These are phyloP conservation scores for Megamerina dolium DNA, from an alignment of 2,888 invertebrate genomes.

Conservation along the genomic window DNA sequence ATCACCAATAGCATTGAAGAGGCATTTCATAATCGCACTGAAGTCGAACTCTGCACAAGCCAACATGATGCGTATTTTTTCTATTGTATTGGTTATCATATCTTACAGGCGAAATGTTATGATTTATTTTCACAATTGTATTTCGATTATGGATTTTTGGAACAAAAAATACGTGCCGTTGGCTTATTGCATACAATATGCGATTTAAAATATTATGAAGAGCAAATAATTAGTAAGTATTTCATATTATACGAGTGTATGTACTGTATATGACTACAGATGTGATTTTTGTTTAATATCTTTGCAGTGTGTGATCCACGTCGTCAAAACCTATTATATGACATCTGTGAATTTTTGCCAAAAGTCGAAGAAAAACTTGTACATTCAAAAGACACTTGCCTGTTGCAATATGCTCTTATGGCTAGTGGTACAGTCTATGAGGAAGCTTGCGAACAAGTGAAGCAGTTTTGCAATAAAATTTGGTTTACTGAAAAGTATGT, in stretches of 20 bases:
- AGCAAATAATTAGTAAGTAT: conserved; percentile 28
- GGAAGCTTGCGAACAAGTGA: conserved; percentile 40
- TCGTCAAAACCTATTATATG: conserved; percentile 26
- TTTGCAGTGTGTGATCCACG: conserved; percentile 25
- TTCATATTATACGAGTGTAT: no score
- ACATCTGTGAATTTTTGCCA: conserved; percentile 38
- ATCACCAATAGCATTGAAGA: no score
- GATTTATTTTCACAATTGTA: conserved; percentile 39
- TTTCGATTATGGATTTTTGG: conserved; percentile 48
- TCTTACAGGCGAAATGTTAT: conserved; percentile 28
- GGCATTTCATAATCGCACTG: conserved; percentile 27
- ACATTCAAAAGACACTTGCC: conserved; percentile 35
- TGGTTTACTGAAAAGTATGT: conserved; percentile 45
- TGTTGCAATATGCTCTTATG: conserved; percentile 44
- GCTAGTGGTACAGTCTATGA: conserved; percentile 30
- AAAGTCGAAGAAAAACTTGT: conserved; percentile 43
- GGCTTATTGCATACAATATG: conserved; percentile 42
- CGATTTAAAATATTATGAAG: conserved; percentile 33
- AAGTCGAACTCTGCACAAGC: conserved; percentile 28
- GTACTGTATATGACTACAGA: no score
- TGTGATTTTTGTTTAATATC: background rate
- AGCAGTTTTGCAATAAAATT: conserved; percentile 31
- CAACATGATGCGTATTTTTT: conserved; percentile 42
- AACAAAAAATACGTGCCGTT: conserved; percentile 40
- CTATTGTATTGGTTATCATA: conserved; percentile 43